Evolutionary conservation across 1,140 invertebrate species (phyloP).

Genomic region (Heliconius himera): DNA sequence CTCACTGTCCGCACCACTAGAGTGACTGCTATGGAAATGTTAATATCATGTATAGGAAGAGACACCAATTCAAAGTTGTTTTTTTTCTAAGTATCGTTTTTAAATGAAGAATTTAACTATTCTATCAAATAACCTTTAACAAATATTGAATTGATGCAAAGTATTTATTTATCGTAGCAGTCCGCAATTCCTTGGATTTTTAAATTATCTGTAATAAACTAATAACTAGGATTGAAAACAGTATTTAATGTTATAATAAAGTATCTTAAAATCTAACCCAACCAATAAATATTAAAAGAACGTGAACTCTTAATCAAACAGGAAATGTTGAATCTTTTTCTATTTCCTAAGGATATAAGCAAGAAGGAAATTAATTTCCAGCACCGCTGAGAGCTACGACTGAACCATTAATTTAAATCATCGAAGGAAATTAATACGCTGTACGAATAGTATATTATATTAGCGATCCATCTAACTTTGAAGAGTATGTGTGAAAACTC

Average conservation of each 20-base stretch:
- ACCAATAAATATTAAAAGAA: not conserved
- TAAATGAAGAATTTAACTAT: not conserved
- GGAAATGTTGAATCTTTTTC: conserved; percentile 23
- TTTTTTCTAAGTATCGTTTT: not conserved
- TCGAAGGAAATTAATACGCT: not conserved
- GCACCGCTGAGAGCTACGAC: conserved; percentile 22
- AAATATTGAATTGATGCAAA: not conserved
- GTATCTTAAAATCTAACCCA: not conserved
- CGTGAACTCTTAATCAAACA: not conserved
- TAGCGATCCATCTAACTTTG: not conserved
- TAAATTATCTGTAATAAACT: not conserved
- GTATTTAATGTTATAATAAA: not conserved
- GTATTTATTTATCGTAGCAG: not conserved
- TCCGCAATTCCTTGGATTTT: not conserved
- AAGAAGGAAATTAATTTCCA: conserved; percentile 36
- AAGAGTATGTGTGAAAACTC: not conserved
- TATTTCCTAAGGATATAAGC: conserved; percentile 36
- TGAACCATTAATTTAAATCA: not conserved
- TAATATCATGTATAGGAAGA: not conserved
- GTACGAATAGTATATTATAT: not conserved
- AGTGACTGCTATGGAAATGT: not conserved
- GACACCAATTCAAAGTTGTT: not conserved
- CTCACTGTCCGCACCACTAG: conserved; percentile 2
- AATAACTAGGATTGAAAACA: not conserved
- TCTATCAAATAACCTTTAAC: not conserved